A percentile compares a stretch with the other conserved stretches of the same genome.
These are phyloP conservation scores for Lamprotornis superbus DNA, from an alignment of 2,113 vertebrate genomes.

Conservation along the genomic window DNA sequence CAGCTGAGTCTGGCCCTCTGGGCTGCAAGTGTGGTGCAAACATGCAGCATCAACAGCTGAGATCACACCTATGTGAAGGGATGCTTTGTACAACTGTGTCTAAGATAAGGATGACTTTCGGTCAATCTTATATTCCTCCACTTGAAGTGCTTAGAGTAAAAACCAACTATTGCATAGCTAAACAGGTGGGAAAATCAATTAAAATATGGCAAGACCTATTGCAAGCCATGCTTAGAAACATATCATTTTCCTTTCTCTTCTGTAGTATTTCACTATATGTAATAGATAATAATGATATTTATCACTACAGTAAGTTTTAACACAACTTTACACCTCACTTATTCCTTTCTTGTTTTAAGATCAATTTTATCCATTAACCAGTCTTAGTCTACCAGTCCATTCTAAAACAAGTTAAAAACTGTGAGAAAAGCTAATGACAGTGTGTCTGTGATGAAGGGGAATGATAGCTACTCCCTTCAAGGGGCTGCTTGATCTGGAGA, in stretches of 20 bases:
- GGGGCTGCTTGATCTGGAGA: background rate
- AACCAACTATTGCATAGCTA: background rate
- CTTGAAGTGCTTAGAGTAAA: background rate
- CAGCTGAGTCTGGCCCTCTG: background rate
- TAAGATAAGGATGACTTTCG: background rate
- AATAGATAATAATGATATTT: background rate
- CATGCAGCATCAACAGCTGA: background rate
- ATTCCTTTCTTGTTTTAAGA: background rate
- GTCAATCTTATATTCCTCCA: background rate
- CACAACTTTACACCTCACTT: background rate
- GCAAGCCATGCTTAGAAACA: background rate
- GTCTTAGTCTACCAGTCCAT: background rate
- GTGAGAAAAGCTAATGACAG: background rate
- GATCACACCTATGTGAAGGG: accelerated
- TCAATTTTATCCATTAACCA: background rate
- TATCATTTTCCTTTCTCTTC: background rate
- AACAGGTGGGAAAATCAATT: background rate
- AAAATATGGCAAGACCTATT: background rate
- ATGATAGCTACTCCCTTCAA: background rate
- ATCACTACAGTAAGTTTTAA: background rate
- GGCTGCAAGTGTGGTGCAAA: background rate
- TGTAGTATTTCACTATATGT: background rate
- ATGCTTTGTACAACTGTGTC: background rate
- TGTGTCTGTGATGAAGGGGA: background rate
- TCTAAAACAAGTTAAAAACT: background rate